Base-by-base conservation (phyloP, 2,888 invertebrate species). In the Acanthococcus lagerstroemiae region DNA sequence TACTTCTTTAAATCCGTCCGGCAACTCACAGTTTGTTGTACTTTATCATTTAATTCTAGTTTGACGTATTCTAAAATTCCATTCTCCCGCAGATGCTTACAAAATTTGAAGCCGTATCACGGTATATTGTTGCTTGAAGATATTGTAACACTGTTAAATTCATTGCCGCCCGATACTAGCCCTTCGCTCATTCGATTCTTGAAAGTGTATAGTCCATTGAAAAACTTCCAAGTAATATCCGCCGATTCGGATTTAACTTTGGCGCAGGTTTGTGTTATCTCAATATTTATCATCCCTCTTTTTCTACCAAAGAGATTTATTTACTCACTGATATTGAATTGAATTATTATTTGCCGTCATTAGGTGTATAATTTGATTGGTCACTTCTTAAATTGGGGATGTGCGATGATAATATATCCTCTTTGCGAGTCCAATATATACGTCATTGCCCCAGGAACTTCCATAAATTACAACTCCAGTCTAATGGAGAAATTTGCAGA, bases 311-410 rank as follows among this genome's bases (percentile, higher is more conserved):
- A n/a, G n/a, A n/a, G n/a, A n/a, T n/a, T n/a, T n/a, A n/a, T n/a
- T n/a, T n/a, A n/a, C n/a, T n/a, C n/a, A n/a, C n/a, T n/a, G n/a
- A n/a, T n/a, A n/a, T n/a, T n/a, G n/a, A n/a, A n/a, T n/a, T n/a
- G 3, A 37, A 37, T n/a, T 37, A 24, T 55, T 48, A 61, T 69
- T 17, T 67, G 70, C n/a, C n/a, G n/a, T n/a, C n/a, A n/a, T 3
- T 73, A 84, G 84, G 84, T 94, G 12, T 93, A 90, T 73, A 90
- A 94, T 77, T 77, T 95, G 63, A 90, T 92, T 1, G 90, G 92
- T 1, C 95, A 97, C 77, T 79, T 97, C 44, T 89, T 99, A 5
- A 94, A 95, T 74, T 99, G 96, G 96, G 95, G 95, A 0, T 93
- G 95, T 76, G 97, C 96, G 0, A 94, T 91, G 0, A 88, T 97